Base-by-base conservation (phyloP, 2,888 invertebrate genomes). In the Globia sparganii region DNA sequence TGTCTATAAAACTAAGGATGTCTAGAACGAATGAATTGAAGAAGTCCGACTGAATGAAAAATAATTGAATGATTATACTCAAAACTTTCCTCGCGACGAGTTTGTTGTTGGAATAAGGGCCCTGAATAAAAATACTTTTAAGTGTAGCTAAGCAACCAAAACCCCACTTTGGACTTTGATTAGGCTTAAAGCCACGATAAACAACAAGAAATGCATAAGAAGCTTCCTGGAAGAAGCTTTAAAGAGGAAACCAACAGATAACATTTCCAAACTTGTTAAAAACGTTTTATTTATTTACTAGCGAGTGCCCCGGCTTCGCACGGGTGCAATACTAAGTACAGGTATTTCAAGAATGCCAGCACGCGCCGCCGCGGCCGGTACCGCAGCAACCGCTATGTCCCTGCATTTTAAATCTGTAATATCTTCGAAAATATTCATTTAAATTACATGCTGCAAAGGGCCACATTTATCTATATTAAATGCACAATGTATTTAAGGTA, bases 191-290 rank as follows among this genome's bases (percentile, higher is more conserved):
- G 62, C 56, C 46, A 72, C 66, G 37, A 84, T 83, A 86, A 84
- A 86, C 72, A 66, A 77, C 73, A 77, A 74, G 77, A 83, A 84
- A 66, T 64, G 34, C 69, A 72, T 59, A 9, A 66, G 40, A 18
- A 78, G 68, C 62, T 81, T 86, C 73, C 75, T 77, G 72, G 25
- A 67, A 58, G 61, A 72, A 73, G 34, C 56, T 40, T 53, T 77
- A 84, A 84, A 81, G 71, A 67, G 75, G 65, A 72, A 15, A n/a
- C 49, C 75, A 31, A 61, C 43, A 65, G 70, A 84, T 67, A 72
- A 70, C 56, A 69, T 74, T 77, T 62, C 66, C 37, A 34, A 72
- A 62, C 59, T 72, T 62, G n/a, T n/a, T n/a, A n/a, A n/a, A n/a
- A n/a, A n/a, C n/a, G n/a, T n/a, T n/a, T n/a, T n/a, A n/a, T n/a